Evolutionary conservation across 2,797 vertebrate genomes (phyloP), one percentile per base, ranked within the genome.

Genomic region (Novumbra hubbsi): DNA sequence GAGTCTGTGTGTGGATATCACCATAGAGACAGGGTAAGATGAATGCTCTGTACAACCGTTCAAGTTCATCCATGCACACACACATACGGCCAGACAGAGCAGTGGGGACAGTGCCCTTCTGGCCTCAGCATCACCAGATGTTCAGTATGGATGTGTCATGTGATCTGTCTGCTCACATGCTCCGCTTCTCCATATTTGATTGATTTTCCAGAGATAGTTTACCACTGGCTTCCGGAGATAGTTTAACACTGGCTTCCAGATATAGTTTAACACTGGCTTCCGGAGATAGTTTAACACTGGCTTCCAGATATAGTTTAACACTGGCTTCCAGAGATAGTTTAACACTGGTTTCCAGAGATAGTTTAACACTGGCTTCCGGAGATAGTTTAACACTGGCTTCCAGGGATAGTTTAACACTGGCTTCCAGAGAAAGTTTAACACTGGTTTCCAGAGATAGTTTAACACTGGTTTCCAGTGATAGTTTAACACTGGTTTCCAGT

Each of bases 1-100:
- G 17, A 45, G 41, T 7, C 11, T 38, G 71, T 27, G 50, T 68
- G 50, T 82, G 86, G 88, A 85, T 88, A 89, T 92, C 76, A 74
- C 88, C 82, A 90, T 88, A 76, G 91, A 50, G 81, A 93, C 74
- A 68, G 71, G 79, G 79, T 81, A 1, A 67, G 75, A 88, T 2
- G 63, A 73, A 88, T 74, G 79, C 8, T 79, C 81, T 67, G 76
- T 71, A 81, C 71, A 80, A 81, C 78, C 71, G 72, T 60, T 82
- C 27, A 66, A 79, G 73, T 78, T 86, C 71, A 81, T 81, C 76
- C 70, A 28, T 30, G 68, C 69, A 64, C 76, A 77, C 76, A 69
- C 45, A 57, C 55, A 57, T 8, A 57, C 55, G n/a, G 21, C 21
- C 4, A 14, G 11, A 57, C 32, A 71, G 77, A 19, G 17, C 8